phyloP scores from a whole-genome alignment of 2,888 invertebrate species.

The Lycia hirtaria region DNA sequence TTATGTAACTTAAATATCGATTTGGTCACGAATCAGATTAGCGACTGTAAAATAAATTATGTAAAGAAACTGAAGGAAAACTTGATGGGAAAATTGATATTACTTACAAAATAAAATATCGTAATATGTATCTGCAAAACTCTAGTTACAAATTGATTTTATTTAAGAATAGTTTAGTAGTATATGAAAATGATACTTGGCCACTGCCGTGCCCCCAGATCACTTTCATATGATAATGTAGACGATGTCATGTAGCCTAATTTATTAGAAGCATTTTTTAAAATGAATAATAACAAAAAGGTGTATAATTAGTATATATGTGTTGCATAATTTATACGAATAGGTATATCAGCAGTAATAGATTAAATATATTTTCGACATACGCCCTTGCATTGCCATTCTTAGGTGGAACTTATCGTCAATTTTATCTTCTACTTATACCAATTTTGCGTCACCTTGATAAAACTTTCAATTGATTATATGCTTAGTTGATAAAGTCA shows the following conservation, averaged over 20 bases:
- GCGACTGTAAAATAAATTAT: constrained; percentile 1
- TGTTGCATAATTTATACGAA: background rate
- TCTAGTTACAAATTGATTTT: background rate
- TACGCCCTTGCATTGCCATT: constrained; percentile 65
- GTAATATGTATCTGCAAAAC: background rate
- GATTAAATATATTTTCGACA: constrained; percentile 40
- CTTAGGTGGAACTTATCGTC: constrained; percentile 58
- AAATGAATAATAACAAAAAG: too few species aligned
- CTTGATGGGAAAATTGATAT: background rate
- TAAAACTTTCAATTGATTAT: constrained; percentile 57
- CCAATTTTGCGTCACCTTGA: constrained; percentile 73
- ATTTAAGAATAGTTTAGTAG: background rate
- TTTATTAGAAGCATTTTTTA: too few species aligned
- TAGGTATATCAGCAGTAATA: background rate
- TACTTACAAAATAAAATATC: background rate
- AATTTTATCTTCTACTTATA: constrained; percentile 72
- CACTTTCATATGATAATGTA: too few species aligned
- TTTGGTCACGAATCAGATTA: constrained; percentile 15
- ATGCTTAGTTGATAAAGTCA: constrained; percentile 59
- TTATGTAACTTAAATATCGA: constrained; percentile 17
- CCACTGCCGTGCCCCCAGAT: too few species aligned
- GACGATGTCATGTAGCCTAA: too few species aligned
- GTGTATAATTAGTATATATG: background rate
- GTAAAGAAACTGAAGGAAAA: constrained; percentile 1
- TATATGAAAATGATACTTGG: too few species aligned